Evolutionary conservation across 2,888 invertebrate species (phyloP), one percentile per base, ranked within the genome.

Genomic region (Drosophila buzzatii): DNA sequence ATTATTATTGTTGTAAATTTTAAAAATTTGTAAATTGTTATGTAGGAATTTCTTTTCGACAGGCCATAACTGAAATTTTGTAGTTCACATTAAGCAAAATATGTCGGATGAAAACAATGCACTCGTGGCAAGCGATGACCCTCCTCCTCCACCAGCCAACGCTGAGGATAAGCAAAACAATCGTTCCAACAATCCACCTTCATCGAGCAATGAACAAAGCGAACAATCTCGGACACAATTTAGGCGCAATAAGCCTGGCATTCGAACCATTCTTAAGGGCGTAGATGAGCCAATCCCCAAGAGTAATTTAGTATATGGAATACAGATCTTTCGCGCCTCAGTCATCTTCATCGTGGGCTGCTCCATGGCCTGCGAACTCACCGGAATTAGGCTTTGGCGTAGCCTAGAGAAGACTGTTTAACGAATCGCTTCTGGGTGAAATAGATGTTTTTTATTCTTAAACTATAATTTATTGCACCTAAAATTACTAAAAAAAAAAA

Each of bases 281-380:
- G 12, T 49, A 16, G 27, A 31, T 7, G 0, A 14, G 1, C 39
- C 27, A 27, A 27, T 6, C 1, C 7, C 12, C 8, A 27, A 14
- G 2, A 18, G 23, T 9, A 45, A 47, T 8, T 0, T 20, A 0
- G 2, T 20, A 6, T 79, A 68, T 27, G 52, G 35, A 7, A 39
- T 62, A 9, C 35, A 20, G 14, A 39, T 81, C 9, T 5, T 53
- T 12, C 74, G 80, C 3, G 52, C 67, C 1, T 0, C 70, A 18
- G 14, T 61, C 1, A 2, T 77, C 12, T 74, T 81, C 41, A 12
- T 42, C 12, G 1, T 77, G 7, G 78, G 81, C n/a, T 65, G 67
- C 37, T 33, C 2, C 12, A 9, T 66, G 0, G 53, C 62, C 33
- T 56, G 47, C 9, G 81, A 77, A 4, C 9, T 70, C 33, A 59